These are phyloP conservation scores for Trichogramma evanescens DNA, from an alignment of 2,888 invertebrate genomes.

Conservation along the genomic window DNA sequence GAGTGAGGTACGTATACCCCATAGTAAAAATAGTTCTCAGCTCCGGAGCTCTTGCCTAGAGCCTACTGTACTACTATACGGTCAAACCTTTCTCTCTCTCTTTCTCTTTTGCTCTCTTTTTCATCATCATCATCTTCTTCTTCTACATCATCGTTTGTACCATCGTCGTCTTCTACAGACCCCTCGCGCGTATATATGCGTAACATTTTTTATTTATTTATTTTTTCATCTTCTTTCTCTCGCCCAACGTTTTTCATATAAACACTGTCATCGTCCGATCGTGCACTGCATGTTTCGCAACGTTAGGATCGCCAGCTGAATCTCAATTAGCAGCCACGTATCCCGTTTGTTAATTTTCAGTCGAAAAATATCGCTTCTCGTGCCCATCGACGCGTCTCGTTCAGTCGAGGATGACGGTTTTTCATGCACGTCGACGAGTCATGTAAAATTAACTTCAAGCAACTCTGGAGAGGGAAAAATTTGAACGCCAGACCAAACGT, in stretches of 20 bases:
- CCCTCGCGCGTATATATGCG: not conserved
- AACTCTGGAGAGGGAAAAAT: too few species aligned
- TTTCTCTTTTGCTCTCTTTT: constrained; percentile 14
- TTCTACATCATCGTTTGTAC: not conserved
- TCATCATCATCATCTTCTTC: not conserved
- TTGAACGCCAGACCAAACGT: too few species aligned
- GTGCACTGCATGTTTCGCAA: not conserved
- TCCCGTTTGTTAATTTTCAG: too few species aligned
- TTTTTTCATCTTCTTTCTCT: not conserved
- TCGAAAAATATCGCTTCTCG: too few species aligned
- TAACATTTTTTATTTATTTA: not conserved
- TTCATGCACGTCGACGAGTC: too few species aligned
- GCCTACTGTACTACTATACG: constrained; percentile 12
- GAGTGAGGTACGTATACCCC: constrained; percentile 29
- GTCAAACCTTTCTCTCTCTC: constrained; percentile 15
- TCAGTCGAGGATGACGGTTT: too few species aligned
- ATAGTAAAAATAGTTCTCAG: constrained; percentile 45
- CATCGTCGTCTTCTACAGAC: not conserved
- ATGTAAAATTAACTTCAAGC: too few species aligned
- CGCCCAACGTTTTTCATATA: not conserved
- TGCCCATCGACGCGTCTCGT: too few species aligned
- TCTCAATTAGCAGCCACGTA: too few species aligned
- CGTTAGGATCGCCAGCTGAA: too few species aligned
- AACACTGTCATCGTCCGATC: not conserved
- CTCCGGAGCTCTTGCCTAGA: constrained; percentile 32